Evolutionary conservation across 1,140 invertebrate species (phyloP), one percentile per base, ranked within the genome.

Genomic region (Goniozus legneri): DNA sequence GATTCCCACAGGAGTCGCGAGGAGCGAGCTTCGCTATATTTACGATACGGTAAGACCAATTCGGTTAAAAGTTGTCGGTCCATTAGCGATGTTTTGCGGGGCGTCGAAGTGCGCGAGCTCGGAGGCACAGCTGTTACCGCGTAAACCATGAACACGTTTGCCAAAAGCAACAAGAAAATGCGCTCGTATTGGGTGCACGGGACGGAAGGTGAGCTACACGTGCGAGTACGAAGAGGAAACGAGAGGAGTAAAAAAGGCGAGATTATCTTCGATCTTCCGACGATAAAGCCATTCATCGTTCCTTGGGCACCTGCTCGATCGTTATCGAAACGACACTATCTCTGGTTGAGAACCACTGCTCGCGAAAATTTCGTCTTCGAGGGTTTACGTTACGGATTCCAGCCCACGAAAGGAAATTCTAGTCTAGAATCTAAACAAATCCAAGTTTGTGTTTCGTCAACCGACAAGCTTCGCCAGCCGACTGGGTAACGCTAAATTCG

Each of bases 51-150:
- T 47, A 46, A 42, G 32, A 31, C 48, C 19, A 49, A 59, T 34
- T 48, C 27, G 41, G 52, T 41, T 47, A 50, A n/a, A 37, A 52
- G 49, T 55, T 60, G 55, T 58, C 51, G 62, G 58, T 66, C 64
- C 64, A 66, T 66, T 66, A 66, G 64, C 58, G 50, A 62, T 64
- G 60, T 63, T 64, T 66, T 65, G 58, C 62, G 54, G 59, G 58
- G 52, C 10, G 61, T n/a, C 52, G 58, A 62, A 62, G 60, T 63
- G 56, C 51, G 52, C 50, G 60, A 54, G 24, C n/a, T n/a, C n/a
- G n/a, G n/a, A 52, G 47, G 56, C 58, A 62, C 64, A 66, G 64
- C 64, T 66, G 64, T 65, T 65, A 49, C 52, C 52, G 41, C 62
- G 60, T 61, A 63, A 63, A 64, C 62, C 49, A 52, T 50, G 53